Evolutionary conservation across 2,888 invertebrate genomes (phyloP).

Genomic region (Liopterus haemorrhoidalis): DNA sequence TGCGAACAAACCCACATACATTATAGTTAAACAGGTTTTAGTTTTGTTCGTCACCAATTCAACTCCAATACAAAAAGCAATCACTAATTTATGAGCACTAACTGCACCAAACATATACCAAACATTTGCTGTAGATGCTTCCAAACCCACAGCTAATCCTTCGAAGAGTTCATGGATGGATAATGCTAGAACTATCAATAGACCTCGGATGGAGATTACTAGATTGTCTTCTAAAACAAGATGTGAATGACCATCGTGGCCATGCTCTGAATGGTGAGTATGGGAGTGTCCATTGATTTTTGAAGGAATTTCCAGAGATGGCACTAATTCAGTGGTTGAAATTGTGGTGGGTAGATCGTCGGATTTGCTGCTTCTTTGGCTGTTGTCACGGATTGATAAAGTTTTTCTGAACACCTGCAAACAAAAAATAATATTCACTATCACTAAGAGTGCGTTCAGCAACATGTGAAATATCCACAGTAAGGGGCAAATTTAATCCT

Average conservation of each 20-base stretch:
- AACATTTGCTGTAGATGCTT: conserved; percentile 55
- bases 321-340: conserved; percentile 13
- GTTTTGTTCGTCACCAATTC: conserved; percentile 70
- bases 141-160: conserved; percentile 76
- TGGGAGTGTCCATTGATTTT: conserved; percentile 15
- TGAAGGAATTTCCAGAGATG: conserved; percentile 5
- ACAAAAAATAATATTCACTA: no score
- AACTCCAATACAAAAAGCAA: conserved; percentile 83
- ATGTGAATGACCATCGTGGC: conserved; percentile 36
- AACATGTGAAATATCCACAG: no score
- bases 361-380: neutral
- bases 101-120: conserved; percentile 82
- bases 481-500: no score
- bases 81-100: conserved; percentile 77
- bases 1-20: conserved; percentile 71
- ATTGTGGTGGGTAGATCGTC: neutral
- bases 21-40: conserved; percentile 53
- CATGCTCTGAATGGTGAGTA: conserved; percentile 29
- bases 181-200: conserved; percentile 74
- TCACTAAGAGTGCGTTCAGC: no score
- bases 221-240: conserved; percentile 36
- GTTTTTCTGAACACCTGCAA: conserved; percentile 13
- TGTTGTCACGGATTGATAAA: conserved; percentile 15
- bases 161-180: conserved; percentile 84
- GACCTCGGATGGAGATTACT: conserved; percentile 54